Conservation (phyloP, 2,888 invertebrate species). For the Cephus runcator region DNA sequence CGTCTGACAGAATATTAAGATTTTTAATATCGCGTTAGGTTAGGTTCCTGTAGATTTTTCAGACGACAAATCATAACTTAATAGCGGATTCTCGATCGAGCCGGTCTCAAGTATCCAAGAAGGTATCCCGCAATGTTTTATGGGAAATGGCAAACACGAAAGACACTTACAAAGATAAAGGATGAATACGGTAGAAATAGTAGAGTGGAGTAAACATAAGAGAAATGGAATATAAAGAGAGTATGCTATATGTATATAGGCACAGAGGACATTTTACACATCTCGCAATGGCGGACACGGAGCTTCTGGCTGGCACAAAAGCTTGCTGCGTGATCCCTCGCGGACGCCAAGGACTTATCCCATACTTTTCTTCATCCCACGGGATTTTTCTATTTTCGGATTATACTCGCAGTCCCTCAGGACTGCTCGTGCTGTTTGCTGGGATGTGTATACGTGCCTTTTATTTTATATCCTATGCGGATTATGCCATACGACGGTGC, state of each 20-base stretch:
- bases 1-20: neutral
- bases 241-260: neutral
- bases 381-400: conserved; percentile 32
- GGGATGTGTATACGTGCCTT: neutral
- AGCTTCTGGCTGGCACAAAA: neutral
- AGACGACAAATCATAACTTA: neutral
- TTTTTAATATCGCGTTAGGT: neutral
- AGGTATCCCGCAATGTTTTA: neutral
- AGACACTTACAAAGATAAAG: neutral
- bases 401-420: conserved; percentile 17
- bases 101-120: neutral
- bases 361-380: conserved; percentile 23
- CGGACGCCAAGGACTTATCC: conserved; percentile 22
- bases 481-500: conserved; percentile 6
- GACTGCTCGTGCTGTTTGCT: neutral
- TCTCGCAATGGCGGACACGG: neutral
- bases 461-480: conserved; percentile 18
- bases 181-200: neutral
- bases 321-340: conserved; percentile 16
- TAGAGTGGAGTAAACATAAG: neutral
- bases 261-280: neutral
- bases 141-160: neutral
- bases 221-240: neutral
- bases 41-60: neutral
- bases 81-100: neutral